Conservation (phyloP, 2,888 invertebrate genomes). For the Tholera decimalis region DNA sequence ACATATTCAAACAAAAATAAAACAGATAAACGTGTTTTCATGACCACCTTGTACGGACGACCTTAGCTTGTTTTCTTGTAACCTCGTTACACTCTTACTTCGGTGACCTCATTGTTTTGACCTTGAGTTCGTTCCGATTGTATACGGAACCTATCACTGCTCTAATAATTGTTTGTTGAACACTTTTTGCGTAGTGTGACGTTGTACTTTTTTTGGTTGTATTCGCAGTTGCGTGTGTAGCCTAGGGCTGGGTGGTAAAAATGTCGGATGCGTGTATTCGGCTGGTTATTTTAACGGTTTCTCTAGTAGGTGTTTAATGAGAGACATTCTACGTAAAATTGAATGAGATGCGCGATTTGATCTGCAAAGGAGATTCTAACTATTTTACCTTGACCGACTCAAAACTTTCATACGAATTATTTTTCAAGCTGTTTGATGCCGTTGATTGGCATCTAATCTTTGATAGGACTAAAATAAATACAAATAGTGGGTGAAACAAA, state of each 20-base stretch:
- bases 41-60: constrained; percentile 54
- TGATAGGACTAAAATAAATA: too few species aligned
- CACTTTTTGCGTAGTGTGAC: constrained; percentile 34
- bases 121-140: constrained; percentile 54
- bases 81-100: constrained; percentile 60
- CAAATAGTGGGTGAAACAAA: too few species aligned
- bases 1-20: constrained; percentile 17
- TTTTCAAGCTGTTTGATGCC: too few species aligned
- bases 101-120: constrained; percentile 55
- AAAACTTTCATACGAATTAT: too few species aligned
- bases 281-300: constrained; percentile 11
- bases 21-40: constrained; percentile 39
- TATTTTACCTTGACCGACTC: too few species aligned
- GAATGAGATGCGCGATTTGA: neutral
- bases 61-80: constrained; percentile 61
- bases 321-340: neutral
- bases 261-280: neutral
- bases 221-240: neutral
- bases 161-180: constrained; percentile 24
- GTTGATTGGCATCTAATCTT: too few species aligned
- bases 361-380: neutral
- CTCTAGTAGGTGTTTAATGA: neutral
- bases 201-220: constrained; percentile 4
- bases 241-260: constrained; percentile 10
- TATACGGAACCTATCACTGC: constrained; percentile 59